A percentile compares a stretch with the other conserved stretches of the same genome.
phyloP scores from a whole-genome alignment of 2,888 invertebrate species.

The Agrotis clavis region DNA sequence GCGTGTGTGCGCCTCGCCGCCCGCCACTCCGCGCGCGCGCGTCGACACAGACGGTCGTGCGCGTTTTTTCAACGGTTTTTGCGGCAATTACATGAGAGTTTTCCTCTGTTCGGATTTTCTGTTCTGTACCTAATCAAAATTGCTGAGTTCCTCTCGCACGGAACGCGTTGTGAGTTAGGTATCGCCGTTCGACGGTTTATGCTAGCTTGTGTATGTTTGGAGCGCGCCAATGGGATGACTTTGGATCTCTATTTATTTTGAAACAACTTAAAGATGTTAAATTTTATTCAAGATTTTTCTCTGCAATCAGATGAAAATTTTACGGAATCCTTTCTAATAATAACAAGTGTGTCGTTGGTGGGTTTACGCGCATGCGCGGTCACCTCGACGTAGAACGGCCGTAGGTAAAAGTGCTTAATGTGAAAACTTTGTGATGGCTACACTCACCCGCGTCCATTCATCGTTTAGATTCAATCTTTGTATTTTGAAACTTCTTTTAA shows the following conservation, averaged over 20 bases:
- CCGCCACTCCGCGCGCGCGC: slow-evolving; percentile 80
- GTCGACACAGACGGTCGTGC: slow-evolving; percentile 79
- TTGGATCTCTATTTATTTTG: slow-evolving; percentile 61
- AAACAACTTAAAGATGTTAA: slow-evolving; percentile 52
- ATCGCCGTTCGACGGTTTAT: slow-evolving; percentile 64
- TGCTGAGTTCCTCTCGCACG: slow-evolving; percentile 79
- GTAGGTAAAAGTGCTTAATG: slow-evolving; percentile 80
- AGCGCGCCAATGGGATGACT: slow-evolving; percentile 68
- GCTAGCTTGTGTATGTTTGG: slow-evolving; percentile 64
- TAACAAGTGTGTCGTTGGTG: slow-evolving; percentile 70
- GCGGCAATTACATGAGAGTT: slow-evolving; percentile 83
- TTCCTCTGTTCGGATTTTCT: slow-evolving; percentile 83
- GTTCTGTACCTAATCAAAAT: slow-evolving; percentile 81
- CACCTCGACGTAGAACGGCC: slow-evolving; percentile 65
- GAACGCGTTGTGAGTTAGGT: slow-evolving; percentile 74
- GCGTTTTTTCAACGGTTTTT: slow-evolving; percentile 79
- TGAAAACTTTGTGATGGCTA: slow-evolving; percentile 80
- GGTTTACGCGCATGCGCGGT: slow-evolving; percentile 73
- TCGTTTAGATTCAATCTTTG: slow-evolving; percentile 72
- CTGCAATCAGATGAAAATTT: slow-evolving; percentile 44
- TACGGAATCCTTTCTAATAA: slow-evolving; percentile 56
- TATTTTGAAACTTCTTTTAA: slow-evolving; percentile 57
- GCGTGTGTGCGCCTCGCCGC: slow-evolving; percentile 68
- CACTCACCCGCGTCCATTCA: slow-evolving; percentile 73
- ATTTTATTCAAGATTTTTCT: slow-evolving; percentile 46